Conservation (phyloP, 2,797 vertebrate genomes). For the Rachycentron canadum region DNA sequence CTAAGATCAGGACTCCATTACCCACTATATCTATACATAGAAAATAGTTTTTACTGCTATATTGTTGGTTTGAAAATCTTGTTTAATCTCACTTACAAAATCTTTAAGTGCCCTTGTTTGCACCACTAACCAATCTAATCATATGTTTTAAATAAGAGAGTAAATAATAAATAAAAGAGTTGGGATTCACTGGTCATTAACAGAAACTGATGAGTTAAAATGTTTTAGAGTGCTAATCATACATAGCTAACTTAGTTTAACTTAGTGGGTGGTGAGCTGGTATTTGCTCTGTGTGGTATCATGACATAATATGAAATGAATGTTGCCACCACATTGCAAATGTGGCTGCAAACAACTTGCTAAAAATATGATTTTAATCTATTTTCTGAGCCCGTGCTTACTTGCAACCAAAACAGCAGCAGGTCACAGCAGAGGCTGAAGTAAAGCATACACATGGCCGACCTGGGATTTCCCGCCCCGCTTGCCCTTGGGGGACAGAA, state of each 20-base stretch:
- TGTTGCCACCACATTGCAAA: constrained; percentile 10
- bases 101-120: too few relatives aligned
- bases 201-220: not conserved
- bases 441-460: constrained; percentile 14
- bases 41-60: too few relatives aligned
- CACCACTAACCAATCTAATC: too few relatives aligned
- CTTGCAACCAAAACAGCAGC: constrained; percentile 22
- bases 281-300: constrained; percentile 5
- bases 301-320: constrained; percentile 33
- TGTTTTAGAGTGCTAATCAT: not conserved
- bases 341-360: constrained; percentile 21
- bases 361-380: constrained; percentile 25
- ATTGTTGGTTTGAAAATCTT: too few relatives aligned
- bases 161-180: too few relatives aligned
- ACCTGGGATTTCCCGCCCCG: constrained; percentile 51
- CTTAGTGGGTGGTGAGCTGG: constrained; percentile 12
- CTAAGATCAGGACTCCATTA: too few relatives aligned
- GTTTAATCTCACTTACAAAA: too few relatives aligned
- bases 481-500: constrained; percentile 41
- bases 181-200: not conserved
- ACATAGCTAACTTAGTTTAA: constrained; percentile 5
- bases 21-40: too few relatives aligned
- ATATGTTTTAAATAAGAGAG: too few relatives aligned
- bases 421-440: constrained; percentile 23
- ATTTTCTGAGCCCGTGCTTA: constrained; percentile 11